Base-by-base conservation (phyloP, 2,113 vertebrate genomes). In the Upupa epops region DNA sequence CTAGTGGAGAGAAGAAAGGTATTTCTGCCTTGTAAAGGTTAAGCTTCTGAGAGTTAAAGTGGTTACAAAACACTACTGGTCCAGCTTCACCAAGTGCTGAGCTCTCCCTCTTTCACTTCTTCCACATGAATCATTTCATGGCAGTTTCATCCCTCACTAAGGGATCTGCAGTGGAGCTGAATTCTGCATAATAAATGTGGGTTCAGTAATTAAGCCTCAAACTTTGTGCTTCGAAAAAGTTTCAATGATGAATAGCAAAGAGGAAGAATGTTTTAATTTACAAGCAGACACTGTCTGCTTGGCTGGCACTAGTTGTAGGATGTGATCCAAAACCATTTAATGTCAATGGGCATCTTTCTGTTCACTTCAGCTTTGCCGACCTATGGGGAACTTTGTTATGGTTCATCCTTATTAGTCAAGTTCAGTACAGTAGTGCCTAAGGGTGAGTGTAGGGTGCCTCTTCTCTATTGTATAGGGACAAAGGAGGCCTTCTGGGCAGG, bases 181-280 rank as follows among this genome's bases (percentile, higher is more conserved):
- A 72, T 86, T 86, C 52, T 68, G n/a, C 3, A 4, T 54, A 68
- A 18, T 9, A 21, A 71, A 70, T n/a, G 70, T 69, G 49, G 3
- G 17, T 42, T 82, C 51, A 37, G 52, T 93, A 94, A 93, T 95
- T 95, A 94, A 72, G 51, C 40, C 42, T 82, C 34, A 79, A 40
- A 69, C 48, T 88, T 81, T 24, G 18, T 82, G 17, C 75, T 68
- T 34, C 49, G 80, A 84, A 84, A 88, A 15, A 46, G 31, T 58
- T 73, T 88, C 61, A 58, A 6, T 66, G n/a, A 22, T 48, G 34
- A 92, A 56, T 66, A 92, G 89, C 64, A 83, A 95, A 90, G 55
- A 64, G 20, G 42, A 75, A 73, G 61, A 79, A 22, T 68, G 71
- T 82, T 93, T 88, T 76, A 46, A 64, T 93, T 90, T 76, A 48